Base-by-base conservation (phyloP, 1,140 invertebrate species). In the Drosophila ogumai region DNA sequence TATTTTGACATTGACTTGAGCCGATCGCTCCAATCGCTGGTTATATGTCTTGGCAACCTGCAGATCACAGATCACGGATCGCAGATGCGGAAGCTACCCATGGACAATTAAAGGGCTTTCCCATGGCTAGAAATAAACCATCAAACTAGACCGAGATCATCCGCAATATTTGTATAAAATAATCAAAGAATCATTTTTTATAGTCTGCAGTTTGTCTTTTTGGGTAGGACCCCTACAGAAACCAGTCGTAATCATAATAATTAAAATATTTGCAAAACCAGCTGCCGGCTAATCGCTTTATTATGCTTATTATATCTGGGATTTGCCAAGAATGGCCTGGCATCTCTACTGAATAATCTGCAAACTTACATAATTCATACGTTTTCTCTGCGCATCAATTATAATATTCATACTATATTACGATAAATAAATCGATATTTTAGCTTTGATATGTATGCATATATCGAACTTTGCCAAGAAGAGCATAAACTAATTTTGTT, bases 1-100 rank as follows among this genome's bases (percentile, higher is more conserved):
- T 36, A 31, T 25, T 28, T 34, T 85, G 81, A 77, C 81, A 85
- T 85, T 85, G 81, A 85, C 73, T 85, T 80, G 46, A 76, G 58
- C 67, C 61, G 77, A 77, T 73, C 52, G 76, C 65, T 74, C 67
- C 59, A 71, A 52, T 74, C 75, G 59, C 31, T 49, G 25, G n/a
- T 19, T 49, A 15, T 25, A 36, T 46, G 15, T 60, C 55, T 61
- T 40, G 46, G 46, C 46, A 47, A 28, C 44, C 58, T 78, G 49
- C 44, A 47, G 46, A 9, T 47, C n/a, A 3, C n/a, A 43, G 41
- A 43, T 43, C 22, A 3, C 28, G 13, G 3, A 34, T 13, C 10
- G 3, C 25, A 71, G 76, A 81, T 81, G 79, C 79, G 79, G 79
- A 81, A 81, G 52, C 52, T 5, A 56, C 72, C 65, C 8, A 40